phyloP scores from a whole-genome alignment of 2,888 invertebrate species.

The Pollenia labialis region DNA sequence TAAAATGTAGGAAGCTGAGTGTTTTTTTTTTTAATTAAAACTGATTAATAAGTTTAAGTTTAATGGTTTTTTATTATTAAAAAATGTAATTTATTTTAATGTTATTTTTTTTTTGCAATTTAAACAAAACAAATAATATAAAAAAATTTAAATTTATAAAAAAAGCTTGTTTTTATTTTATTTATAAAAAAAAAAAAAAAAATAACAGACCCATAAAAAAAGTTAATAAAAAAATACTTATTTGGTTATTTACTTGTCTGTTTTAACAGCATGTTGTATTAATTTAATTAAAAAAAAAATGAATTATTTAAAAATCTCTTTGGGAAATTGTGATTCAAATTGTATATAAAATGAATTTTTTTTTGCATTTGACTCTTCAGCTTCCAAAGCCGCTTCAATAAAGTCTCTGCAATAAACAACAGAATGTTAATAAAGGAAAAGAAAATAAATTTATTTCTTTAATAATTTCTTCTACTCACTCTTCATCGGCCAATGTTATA shows the following conservation, averaged over 20 bases:
- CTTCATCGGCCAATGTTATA: conserved; percentile 83
- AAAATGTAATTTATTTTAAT: conserved; percentile 55
- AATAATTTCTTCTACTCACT: conserved; percentile 76
- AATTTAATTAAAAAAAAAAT: conserved; percentile 1
- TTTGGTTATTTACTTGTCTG: conserved; percentile 30
- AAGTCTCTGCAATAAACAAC: conserved; percentile 77
- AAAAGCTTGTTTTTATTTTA: conserved; percentile 41
- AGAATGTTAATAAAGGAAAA: not conserved
- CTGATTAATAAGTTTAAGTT: conserved; percentile 62
- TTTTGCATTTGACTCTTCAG: conserved; percentile 69
- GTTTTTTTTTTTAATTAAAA: conserved; percentile 36
- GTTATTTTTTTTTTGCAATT: conserved; percentile 10
- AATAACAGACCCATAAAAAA: not conserved
- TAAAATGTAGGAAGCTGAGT: conserved; percentile 58
- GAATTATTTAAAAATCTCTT: conserved; percentile 75
- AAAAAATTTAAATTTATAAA: conserved; percentile 21
- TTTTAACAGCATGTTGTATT: not conserved
- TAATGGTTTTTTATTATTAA: conserved; percentile 58
- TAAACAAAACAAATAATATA: conserved; percentile 42
- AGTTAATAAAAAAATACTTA: conserved; percentile 6
- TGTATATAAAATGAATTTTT: conserved; percentile 75
- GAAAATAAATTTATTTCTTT: not conserved
- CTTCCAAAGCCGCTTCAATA: conserved; percentile 72
- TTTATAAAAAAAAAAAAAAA: conserved; percentile 5
- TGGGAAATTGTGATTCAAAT: conserved; percentile 80